Base-by-base conservation (phyloP, 1,140 invertebrate genomes). In the Coboldia fuscipes region DNA sequence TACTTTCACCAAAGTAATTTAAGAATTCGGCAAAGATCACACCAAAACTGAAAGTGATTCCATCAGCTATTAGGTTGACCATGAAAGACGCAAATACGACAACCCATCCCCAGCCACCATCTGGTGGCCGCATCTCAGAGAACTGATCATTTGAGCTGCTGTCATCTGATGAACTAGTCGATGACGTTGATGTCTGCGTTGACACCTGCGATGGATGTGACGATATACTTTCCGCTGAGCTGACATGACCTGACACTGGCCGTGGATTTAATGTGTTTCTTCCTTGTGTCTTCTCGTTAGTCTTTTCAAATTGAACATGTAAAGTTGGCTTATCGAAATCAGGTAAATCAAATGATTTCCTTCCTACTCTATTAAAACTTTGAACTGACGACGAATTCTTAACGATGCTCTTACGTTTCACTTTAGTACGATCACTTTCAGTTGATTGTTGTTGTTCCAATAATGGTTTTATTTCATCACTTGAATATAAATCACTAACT, bases 51-150 rank as follows among this genome's bases (percentile, higher is more conserved):
- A 86, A 81, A 1, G 81, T 83, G 31, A 88, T 73, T 3, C 83
- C 83, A 48, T 90, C 83, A 12, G 85, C 83, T 41, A 93, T 90
- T 16, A 92, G 61, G 51, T 90, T 90, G 32, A 86, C 77, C 56
- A 89, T 66, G 44, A 93, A 89, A 0, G 84, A 77, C 52, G 82
- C 63, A 52, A 74, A 79, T 34, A 90, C 61, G 46, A 88, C 65
- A 36, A 89, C 70, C 75, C 75, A 79, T 14, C 76, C 75, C 72
- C 72, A 79, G 1, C 75, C 75, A 14, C 76, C 76, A 45, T 80
- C 75, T 1, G 75, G 75, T 0, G 75, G 67, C 26, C 67, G 55
- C 0, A 68, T 64, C 45, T 76, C 73, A 1, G 70, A 61, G 23
- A 56, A 48, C 34, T 71, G 58, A 5, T 58, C 68, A 2, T 70